Evolutionary conservation across 2,888 invertebrate genomes (phyloP).

Genomic region (Ophion ventricosus): DNA sequence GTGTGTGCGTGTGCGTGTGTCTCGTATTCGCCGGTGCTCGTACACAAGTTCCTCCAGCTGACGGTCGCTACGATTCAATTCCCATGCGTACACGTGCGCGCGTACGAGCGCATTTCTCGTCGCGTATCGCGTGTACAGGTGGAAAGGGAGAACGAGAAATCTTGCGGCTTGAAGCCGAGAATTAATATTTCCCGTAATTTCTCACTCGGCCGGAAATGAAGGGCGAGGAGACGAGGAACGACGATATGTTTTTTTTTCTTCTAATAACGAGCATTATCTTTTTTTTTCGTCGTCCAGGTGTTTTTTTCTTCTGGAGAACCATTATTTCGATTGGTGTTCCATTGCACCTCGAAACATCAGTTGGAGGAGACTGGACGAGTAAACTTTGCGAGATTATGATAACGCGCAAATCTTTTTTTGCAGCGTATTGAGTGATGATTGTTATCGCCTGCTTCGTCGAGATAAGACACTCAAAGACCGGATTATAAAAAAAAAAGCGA

Average conservation of each 20-base stretch:
- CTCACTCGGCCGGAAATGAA: constrained; percentile 14
- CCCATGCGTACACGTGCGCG: constrained; percentile 3
- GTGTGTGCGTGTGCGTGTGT: not conserved
- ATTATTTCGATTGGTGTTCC: too few relatives aligned
- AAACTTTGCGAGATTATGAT: not conserved
- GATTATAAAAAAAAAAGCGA: constrained; percentile 6
- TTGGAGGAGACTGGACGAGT: too few relatives aligned
- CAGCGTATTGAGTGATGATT: not conserved
- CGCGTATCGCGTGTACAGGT: not conserved
- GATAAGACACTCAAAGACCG: constrained; percentile 20
- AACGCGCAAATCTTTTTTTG: too few relatives aligned
- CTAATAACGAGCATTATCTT: too few relatives aligned
- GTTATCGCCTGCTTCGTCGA: not conserved
- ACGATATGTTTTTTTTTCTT: not conserved
- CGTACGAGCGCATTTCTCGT: not conserved
- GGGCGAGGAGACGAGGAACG: too few relatives aligned
- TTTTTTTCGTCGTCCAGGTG: not conserved
- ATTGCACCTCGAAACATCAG: too few relatives aligned
- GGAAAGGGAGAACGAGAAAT: not conserved
- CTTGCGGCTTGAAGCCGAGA: not conserved
- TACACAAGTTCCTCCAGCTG: constrained; percentile 23
- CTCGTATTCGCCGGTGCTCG: constrained; percentile 27
- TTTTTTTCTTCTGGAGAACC: too few relatives aligned
- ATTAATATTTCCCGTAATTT: constrained; percentile 7
- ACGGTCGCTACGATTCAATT: constrained; percentile 30